Evolutionary conservation across 2,113 vertebrate species (phyloP).

Genomic region (Chloroceryle aenea): DNA sequence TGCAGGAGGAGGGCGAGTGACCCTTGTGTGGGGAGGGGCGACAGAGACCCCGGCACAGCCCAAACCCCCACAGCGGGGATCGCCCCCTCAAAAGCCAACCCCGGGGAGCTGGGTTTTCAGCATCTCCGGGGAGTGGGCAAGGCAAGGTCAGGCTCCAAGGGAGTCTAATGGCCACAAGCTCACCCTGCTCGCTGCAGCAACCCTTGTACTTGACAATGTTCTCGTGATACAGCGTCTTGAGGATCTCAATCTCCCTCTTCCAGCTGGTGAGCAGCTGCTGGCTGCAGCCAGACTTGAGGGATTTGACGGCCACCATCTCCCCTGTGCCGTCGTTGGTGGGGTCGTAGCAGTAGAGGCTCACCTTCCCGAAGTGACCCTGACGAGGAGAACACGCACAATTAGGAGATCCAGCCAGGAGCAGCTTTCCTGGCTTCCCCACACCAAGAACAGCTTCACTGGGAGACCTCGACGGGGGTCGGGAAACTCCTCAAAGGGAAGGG

Average conservation of each 20-base stretch:
- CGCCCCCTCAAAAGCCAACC: too few species aligned
- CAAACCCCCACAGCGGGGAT: too few species aligned
- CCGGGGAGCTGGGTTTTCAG: neutral
- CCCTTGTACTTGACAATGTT: conserved; percentile 97
- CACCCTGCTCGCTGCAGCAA: conserved; percentile 89
- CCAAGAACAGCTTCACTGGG: too few species aligned
- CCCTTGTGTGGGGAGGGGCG: too few species aligned
- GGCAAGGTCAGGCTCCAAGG: neutral
- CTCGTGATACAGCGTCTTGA: conserved; percentile 86
- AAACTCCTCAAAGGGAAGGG: too few species aligned
- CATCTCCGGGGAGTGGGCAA: fast-evolving
- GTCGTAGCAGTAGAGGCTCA: conserved; percentile 90
- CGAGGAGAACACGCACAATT: too few species aligned
- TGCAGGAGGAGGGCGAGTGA: conserved; percentile 8
- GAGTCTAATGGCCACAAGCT: neutral
- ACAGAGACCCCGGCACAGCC: too few species aligned
- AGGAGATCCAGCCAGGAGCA: too few species aligned
- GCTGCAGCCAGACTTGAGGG: conserved; percentile 86
- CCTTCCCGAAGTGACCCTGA: conserved; percentile 94
- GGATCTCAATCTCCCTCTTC: conserved; percentile 90
- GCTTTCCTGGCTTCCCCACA: too few species aligned
- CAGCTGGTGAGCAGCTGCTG: conserved; percentile 80
- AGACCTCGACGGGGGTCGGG: too few species aligned
- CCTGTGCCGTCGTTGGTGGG: conserved; percentile 89
- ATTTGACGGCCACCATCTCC: conserved; percentile 91